Evolutionary conservation across 2,888 invertebrate species (phyloP).

Genomic region (Apodemia mormo): DNA sequence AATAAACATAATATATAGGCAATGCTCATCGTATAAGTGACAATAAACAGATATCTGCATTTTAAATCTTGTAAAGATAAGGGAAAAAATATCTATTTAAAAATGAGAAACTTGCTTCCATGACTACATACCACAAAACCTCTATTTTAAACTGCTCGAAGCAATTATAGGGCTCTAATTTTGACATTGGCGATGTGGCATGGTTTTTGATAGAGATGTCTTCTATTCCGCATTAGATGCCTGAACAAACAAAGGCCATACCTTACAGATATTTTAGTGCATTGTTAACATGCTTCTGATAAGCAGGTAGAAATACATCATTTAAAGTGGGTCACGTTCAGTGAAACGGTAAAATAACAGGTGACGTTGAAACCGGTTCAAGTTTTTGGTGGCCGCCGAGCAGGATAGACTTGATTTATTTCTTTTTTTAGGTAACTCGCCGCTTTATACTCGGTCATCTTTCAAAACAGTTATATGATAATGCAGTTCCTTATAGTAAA

Average conservation of each 20-base stretch:
- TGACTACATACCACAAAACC: no score
- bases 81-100: no score
- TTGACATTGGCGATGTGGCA: no score
- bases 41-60: no score
- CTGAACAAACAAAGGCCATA: not conserved
- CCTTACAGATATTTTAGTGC: not conserved
- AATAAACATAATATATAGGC: no score
- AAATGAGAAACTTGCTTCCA: no score
- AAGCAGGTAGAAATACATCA: slow-evolving; percentile 39
- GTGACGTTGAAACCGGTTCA: slow-evolving; percentile 60
- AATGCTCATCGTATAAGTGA: no score
- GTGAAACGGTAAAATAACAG: slow-evolving; percentile 73
- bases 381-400: slow-evolving; percentile 57
- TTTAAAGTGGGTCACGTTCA: slow-evolving; percentile 48
- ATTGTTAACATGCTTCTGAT: slow-evolving; percentile 43
- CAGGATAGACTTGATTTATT: slow-evolving; percentile 38
- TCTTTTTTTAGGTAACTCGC: slow-evolving; percentile 23
- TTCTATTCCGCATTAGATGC: not conserved
- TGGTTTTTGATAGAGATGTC: no score
- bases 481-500: not conserved
- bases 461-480: slow-evolving; percentile 5
- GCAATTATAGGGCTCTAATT: no score
- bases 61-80: no score
- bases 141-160: no score
- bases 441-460: not conserved